Conservation (phyloP, 2,113 vertebrate genomes). For the Balaeniceps rex region DNA sequence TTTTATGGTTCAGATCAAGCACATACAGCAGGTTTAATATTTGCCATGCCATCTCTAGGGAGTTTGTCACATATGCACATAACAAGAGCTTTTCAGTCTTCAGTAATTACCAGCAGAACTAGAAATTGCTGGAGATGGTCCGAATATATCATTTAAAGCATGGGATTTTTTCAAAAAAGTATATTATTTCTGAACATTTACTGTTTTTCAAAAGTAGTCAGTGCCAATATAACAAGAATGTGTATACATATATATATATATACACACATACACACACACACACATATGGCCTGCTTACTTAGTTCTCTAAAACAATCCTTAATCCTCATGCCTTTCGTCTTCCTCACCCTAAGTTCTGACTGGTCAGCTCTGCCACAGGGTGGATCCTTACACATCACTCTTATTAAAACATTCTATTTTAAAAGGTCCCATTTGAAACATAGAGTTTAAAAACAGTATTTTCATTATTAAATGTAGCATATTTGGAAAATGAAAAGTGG, state of each 20-base stretch:
- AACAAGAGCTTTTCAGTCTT: background rate
- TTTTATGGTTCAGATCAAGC: slow-evolving; percentile 46
- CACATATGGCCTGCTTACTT: background rate
- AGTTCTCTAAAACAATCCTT: background rate
- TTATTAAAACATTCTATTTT: background rate
- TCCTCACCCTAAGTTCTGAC: background rate
- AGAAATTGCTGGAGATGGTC: background rate
- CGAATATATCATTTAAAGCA: background rate
- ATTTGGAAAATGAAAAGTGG: slow-evolving; percentile 5
- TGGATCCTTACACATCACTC: background rate
- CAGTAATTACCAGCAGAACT: background rate
- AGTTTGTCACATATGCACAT: background rate
- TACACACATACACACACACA: background rate
- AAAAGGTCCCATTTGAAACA: background rate
- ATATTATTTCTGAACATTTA: background rate
- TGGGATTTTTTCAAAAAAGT: background rate
- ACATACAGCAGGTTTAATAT: slow-evolving; percentile 10
- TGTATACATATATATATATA: background rate
- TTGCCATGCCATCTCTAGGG: background rate
- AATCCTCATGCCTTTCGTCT: background rate
- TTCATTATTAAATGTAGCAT: background rate
- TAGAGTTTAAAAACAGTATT: background rate
- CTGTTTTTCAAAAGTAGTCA: background rate
- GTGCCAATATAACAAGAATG: background rate
- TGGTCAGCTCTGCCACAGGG: background rate